Base-by-base conservation (phyloP, 1,140 invertebrate species). In the Drosophila asahinai region DNA sequence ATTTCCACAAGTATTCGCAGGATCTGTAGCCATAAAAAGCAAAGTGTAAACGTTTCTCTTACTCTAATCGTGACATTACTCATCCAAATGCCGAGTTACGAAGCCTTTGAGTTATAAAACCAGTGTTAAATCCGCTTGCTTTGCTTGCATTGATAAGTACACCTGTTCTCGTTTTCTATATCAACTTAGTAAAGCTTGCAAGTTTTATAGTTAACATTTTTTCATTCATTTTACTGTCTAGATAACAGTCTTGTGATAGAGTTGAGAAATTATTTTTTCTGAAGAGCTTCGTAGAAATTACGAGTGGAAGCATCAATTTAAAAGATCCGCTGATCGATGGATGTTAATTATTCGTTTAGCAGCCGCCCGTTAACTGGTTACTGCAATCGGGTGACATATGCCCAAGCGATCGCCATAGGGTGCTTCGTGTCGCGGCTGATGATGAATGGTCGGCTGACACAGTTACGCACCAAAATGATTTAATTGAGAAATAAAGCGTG, bases 391-490 rank as follows among this genome's bases (percentile, higher is more conserved):
- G 30, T 51, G 49, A 76, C 52, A 33, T 42, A 47, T 27, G 40
- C 22, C 59, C 55, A 60, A 27, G 33, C 30, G 17, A 17, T 43
- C 14, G 38, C 25, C 17, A 65, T n/a, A 63, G 61, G 40, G 38
- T 65, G 48, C n/a, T 25, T 6, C 8, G 62, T 42, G 33, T 27
- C 36, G 15, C 62, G n/a, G 38, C 42, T 64, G 49, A 40, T 57
- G 54, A 63, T 75, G 48, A 66, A 67, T 64, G 66, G 70, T 40
- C 47, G 55, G 47, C 68, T 79, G 77, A 72, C 77, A 79, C 76
- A 79, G 76, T 79, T 79, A 79, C 76, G 76, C 76, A 79, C 42
- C 27, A 63, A 72, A 59, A 43, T 71, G 65, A 79, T 79, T 79
- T 64, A 64, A 71, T 78, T 78, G 76, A 59, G 42, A 49, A 83